Conservation (phyloP, 2,888 invertebrate genomes). For the Anagyrus pseudococci region DNA sequence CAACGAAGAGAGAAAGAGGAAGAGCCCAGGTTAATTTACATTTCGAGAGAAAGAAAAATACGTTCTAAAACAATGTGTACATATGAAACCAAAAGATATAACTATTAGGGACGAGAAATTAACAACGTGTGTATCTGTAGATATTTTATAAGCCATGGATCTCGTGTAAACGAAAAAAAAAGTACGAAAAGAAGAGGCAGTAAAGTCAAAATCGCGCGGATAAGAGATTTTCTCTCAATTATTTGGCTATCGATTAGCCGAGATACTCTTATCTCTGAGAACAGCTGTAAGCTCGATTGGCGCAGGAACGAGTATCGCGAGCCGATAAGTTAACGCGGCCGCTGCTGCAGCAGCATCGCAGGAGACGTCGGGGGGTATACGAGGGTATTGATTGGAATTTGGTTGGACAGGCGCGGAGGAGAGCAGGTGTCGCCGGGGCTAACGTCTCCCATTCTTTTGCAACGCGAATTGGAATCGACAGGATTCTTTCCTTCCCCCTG, state of each 20-base stretch:
- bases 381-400: too few species aligned
- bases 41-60: constrained; percentile 25
- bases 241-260: constrained; percentile 23
- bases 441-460: neutral
- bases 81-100: too few species aligned
- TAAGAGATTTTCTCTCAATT: constrained; percentile 27
- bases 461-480: neutral
- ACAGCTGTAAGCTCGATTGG: constrained; percentile 10
- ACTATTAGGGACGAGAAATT: constrained; percentile 19
- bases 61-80: too few species aligned
- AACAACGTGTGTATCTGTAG: neutral
- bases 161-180: neutral
- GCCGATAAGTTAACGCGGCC: neutral
- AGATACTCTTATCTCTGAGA: constrained; percentile 1
- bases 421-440: neutral
- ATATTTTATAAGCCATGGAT: neutral
- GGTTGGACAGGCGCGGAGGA: too few species aligned
- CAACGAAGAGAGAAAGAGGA: too few species aligned
- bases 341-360: too few species aligned
- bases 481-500: too few species aligned
- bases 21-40: constrained; percentile 31
- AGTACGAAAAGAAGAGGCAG: too few species aligned
- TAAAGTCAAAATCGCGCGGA: neutral
- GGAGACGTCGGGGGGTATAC: neutral
- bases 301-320: neutral